Conservation (phyloP, 92 coral and sea anemone species). For the Isaurus tuberculatus region DNA sequence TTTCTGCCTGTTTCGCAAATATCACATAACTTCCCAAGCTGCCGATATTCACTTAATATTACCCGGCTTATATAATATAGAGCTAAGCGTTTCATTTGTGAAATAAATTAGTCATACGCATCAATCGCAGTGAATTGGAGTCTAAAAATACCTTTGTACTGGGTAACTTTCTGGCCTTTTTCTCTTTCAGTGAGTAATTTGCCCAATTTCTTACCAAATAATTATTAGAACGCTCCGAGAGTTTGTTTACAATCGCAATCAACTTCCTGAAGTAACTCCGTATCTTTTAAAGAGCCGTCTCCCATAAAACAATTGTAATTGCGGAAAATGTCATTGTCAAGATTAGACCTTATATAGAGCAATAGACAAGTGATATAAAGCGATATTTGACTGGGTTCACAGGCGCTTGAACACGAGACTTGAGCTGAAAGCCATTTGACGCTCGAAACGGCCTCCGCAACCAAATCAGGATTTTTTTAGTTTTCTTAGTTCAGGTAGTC, state of each 20-base stretch:
- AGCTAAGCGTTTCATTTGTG: too few species aligned
- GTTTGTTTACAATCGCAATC: neutral
- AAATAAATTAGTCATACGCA: too few species aligned
- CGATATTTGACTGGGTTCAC: neutral
- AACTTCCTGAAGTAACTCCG: neutral
- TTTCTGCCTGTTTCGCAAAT: too few species aligned
- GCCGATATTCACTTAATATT: too few species aligned
- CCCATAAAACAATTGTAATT: neutral
- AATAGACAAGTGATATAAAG: neutral
- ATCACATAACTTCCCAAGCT: too few species aligned
- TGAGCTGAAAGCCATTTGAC: slow-evolving; percentile 7
- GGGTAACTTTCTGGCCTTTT: too few species aligned
- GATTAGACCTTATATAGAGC: neutral
- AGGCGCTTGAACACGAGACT: slow-evolving; percentile 12
- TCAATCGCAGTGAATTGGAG: too few species aligned
- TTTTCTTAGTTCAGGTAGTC: neutral
- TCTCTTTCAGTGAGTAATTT: too few species aligned
- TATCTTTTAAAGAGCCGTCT: neutral
- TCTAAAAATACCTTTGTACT: too few species aligned
- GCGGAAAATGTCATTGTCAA: neutral
- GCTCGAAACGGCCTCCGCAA: neutral
- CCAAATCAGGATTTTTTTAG: neutral
- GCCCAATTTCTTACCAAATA: too few species aligned
- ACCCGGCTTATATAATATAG: too few species aligned
- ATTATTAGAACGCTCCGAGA: too few species aligned